Base-by-base conservation (phyloP, 2,888 invertebrate genomes). In the Coecobrya sp. region DNA sequence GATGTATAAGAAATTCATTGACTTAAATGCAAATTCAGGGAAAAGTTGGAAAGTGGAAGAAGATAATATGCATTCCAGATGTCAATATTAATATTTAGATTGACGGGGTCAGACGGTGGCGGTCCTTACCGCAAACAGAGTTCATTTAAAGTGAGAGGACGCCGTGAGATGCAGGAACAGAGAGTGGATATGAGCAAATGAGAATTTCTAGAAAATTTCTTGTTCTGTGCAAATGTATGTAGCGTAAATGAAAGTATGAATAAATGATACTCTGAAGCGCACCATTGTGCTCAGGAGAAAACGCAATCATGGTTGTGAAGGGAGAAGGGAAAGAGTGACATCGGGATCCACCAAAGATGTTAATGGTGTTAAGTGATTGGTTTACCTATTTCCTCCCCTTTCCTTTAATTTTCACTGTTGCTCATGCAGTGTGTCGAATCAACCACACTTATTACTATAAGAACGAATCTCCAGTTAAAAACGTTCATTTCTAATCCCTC, bases 61-160 rank as follows among this genome's bases (percentile, higher is more conserved):
- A 59, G 45, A 62, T 81, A 22, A 81, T 82, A 27, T 82, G 82
- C 62, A 82, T 22, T 59, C 62, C 27, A 59, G 62, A 82, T 82
- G 62, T 68, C 85, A 85, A 68, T 86, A 68, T 70, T 86, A 86
- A 68, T 70, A 70, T 52, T 86, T 86, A 30, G 86, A 25, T 52
- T 62, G 68, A 86, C 59, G 62, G 70, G 70, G 70, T 70, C 70
- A 70, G 52, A 19, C 36, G n/a, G 82, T 52, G 82, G 82, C 36
- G 82, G 59, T 30, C 19, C 79, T 84, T 52, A 86, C 86, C 86
- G 27, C 86, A 86, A 70, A 59, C 30, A 59, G 30, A 62, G 62
- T 62, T 59, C 82, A 62, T 62, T 55, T 52, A 52, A 13, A 45
- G 65, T 30, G 65, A 30, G 27, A 2, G 30, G 16, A 68, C 13